Base-by-base conservation (phyloP, 1,140 invertebrate genomes). In the Megalopta genalis region DNA sequence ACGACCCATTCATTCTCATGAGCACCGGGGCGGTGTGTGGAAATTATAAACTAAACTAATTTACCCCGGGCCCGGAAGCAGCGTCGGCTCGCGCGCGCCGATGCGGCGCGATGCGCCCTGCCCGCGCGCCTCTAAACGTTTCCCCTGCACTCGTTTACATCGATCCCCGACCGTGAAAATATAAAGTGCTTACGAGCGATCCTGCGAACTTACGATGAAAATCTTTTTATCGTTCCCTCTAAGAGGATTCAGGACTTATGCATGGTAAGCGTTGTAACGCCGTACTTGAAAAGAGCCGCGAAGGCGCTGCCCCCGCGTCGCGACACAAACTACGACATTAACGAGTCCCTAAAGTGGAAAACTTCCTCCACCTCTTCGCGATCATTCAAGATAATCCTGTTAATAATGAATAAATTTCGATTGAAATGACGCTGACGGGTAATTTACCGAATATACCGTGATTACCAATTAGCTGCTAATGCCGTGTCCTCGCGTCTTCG, bases 21-120 rank as follows among this genome's bases (percentile, higher is more conserved):
- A 85, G 75, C 77, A 65, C 60, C 46, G 12, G 77, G 54, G 14
- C 37, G 66, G 62, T 74, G 81, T 71, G 66, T 80, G 81, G 78
- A 85, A 88, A 88, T 88, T 88, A 88, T 88, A 85, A 88, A 88
- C 85, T 88, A 88, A 88, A 88, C 86, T 88, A 88, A 87, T 88
- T 84, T 88, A 87, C 81, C 60, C n/a, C 59, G 39, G 65, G 69
- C 32, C 49, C n/a, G 52, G 46, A 84, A 66, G 65, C 77, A 42
- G 52, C 66, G 60, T 18, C 7, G 54, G 21, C 12, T 62, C 37
- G 12, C 39, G 4, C 37, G 37, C 6, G 18, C 21, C 16, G 9
- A 64, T 8, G 63, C 9, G 21, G 16, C n/a, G 3, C 37, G 18
- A 39, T 46, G 21, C 42, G 8, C 65, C 32, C 32, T 32, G 1